Evolutionary conservation across 2,797 vertebrate species (phyloP).

Genomic region (Oceanodroma leucorhoa): DNA sequence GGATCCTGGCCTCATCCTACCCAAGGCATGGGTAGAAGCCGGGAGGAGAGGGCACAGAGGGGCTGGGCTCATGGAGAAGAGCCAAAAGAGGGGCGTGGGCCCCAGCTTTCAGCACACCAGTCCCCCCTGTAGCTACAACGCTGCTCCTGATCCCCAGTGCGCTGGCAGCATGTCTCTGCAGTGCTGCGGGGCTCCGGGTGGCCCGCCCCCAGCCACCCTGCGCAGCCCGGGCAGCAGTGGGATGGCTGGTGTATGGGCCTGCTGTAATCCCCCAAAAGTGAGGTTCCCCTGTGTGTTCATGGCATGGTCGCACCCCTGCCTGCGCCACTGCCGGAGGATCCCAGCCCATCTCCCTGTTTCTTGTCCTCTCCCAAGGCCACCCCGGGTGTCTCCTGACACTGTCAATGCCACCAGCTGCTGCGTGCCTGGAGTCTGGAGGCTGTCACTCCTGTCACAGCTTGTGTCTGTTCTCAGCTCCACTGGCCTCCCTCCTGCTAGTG

Average conservation of each 20-base stretch:
- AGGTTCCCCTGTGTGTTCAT: background rate
- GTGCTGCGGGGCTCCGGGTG: accelerated
- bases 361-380: background rate
- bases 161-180: background rate
- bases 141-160: accelerated
- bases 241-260: background rate
- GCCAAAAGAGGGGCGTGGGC: background rate
- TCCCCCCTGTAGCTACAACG: background rate
- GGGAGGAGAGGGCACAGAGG: background rate
- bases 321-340: accelerated
- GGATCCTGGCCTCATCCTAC: background rate
- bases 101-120: accelerated
- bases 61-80: background rate
- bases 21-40: background rate
- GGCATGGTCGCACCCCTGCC: accelerated
- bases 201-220: background rate
- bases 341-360: background rate
- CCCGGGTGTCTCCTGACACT: background rate
- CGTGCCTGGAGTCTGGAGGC: background rate
- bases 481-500: background rate
- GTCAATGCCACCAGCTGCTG: background rate
- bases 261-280: background rate
- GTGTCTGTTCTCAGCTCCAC: background rate
- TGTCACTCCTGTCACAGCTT: background rate
- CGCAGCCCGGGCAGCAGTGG: accelerated